Evolutionary conservation across 1,140 invertebrate genomes (phyloP).

Genomic region (Himalopsyche phryganea): DNA sequence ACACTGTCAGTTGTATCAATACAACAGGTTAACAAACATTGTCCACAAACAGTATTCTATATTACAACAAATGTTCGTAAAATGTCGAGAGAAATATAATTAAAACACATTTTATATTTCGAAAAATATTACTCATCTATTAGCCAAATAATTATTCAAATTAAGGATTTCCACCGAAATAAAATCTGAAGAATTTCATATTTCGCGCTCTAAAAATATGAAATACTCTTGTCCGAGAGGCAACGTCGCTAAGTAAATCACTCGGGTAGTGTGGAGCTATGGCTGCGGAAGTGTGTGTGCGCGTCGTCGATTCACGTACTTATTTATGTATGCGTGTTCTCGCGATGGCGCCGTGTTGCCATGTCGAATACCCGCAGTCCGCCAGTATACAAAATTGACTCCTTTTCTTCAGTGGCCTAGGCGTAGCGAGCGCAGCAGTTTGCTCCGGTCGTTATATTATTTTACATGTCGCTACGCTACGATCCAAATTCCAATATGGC

Average conservation of each 20-base stretch:
- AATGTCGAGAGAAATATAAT: too few species aligned
- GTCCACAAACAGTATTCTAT: too few species aligned
- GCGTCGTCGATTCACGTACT: not conserved
- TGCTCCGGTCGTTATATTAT: conserved; percentile 8
- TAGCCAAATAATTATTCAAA: not conserved
- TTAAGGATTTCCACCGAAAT: too few species aligned
- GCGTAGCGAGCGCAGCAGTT: conserved; percentile 16
- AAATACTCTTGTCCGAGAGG: not conserved
- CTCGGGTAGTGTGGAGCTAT: too few species aligned
- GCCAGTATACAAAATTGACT: not conserved
- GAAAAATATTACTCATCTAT: too few species aligned
- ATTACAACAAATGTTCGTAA: too few species aligned
- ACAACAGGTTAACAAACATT: too few species aligned
- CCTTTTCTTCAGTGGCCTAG: conserved; percentile 15
- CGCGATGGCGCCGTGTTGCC: conserved; percentile 13
- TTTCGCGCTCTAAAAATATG: too few species aligned
- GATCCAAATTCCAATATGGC: conserved; percentile 9
- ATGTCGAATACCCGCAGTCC: conserved; percentile 5
- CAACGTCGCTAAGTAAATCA: conserved; percentile 9
- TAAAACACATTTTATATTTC: too few species aligned
- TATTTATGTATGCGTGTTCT: too few species aligned
- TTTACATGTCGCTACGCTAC: conserved; percentile 6
- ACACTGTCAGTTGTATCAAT: too few species aligned
- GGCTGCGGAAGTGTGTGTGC: not conserved
- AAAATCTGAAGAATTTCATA: too few species aligned